These are phyloP conservation scores for Cataglyphis altisquamis DNA, from an alignment of 2,888 invertebrate species.

Conservation along the genomic window DNA sequence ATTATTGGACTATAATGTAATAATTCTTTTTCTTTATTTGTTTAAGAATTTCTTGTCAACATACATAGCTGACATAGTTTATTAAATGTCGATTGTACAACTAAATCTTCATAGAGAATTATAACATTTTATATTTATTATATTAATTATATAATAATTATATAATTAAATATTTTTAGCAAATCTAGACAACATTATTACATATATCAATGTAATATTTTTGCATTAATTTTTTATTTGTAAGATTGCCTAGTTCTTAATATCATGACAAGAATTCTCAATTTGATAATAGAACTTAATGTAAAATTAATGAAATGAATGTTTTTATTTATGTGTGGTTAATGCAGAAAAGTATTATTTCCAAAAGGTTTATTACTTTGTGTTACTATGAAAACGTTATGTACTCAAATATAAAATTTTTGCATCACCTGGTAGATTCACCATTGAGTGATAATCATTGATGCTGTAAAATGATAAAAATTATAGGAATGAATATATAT, in stretches of 20 bases:
- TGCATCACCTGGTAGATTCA: not conserved
- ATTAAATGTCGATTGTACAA: not conserved
- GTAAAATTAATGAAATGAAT: conserved; percentile 4
- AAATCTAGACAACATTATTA: conserved; percentile 7
- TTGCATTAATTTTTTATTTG: not conserved
- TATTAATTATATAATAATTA: not conserved
- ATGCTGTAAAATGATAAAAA: not conserved
- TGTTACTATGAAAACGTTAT: not conserved
- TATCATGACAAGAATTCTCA: not conserved
- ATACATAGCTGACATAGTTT: not conserved
- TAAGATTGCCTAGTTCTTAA: conserved; percentile 6
- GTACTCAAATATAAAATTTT: not conserved
- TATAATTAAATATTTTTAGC: not conserved
- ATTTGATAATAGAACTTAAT: not conserved
- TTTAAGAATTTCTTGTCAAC: not conserved
- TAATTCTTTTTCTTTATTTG: conserved; percentile 14
- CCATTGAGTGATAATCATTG: not conserved
- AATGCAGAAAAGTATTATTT: not conserved
- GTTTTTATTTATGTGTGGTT: not conserved
- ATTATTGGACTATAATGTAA: conserved; percentile 88
- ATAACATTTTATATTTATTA: not conserved
- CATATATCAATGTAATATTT: not conserved
- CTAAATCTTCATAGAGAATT: not conserved
- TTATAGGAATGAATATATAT: not conserved
- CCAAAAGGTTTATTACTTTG: not conserved